These are phyloP conservation scores for Dasyurus viverrinus DNA, from an alignment of 2,113 vertebrate species.

Conservation along the genomic window DNA sequence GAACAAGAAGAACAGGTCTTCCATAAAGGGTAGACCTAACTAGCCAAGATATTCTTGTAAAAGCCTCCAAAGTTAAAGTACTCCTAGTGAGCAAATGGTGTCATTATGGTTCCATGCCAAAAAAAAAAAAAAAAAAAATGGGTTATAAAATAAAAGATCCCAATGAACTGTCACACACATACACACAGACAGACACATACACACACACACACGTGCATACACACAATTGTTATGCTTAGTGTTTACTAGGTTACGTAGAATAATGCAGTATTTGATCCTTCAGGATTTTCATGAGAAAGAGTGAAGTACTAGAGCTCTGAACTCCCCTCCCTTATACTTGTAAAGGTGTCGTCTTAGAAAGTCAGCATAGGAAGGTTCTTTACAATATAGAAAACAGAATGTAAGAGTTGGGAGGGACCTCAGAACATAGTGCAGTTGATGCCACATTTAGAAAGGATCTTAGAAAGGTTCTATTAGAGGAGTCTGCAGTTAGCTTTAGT, in stretches of 20 bases:
- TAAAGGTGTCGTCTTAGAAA: not conserved
- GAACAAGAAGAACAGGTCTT: not conserved
- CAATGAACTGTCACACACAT: not conserved
- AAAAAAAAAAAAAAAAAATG: not conserved
- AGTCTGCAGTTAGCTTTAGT: conserved; percentile 1
- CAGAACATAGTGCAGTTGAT: not conserved
- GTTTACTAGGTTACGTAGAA: not conserved
- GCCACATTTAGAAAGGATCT: not conserved
- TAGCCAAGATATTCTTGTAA: conserved; percentile 7
- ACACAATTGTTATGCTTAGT: not conserved
- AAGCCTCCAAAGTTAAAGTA: not conserved
- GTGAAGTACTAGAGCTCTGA: not conserved
- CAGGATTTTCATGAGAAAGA: not conserved
- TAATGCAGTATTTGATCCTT: not conserved
- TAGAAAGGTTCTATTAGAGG: not conserved
- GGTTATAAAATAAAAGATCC: not conserved
- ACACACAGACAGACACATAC: not conserved
- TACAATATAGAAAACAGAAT: not conserved
- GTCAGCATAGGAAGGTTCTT: not conserved
- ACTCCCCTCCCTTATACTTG: not conserved
- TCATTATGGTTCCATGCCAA: not conserved
- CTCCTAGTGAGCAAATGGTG: not conserved
- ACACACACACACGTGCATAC: not conserved
- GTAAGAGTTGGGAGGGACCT: not conserved
- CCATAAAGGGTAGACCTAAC: not conserved